Base-by-base conservation (phyloP, 2,113 vertebrate genomes). In the Opisthocomus hoazin region DNA sequence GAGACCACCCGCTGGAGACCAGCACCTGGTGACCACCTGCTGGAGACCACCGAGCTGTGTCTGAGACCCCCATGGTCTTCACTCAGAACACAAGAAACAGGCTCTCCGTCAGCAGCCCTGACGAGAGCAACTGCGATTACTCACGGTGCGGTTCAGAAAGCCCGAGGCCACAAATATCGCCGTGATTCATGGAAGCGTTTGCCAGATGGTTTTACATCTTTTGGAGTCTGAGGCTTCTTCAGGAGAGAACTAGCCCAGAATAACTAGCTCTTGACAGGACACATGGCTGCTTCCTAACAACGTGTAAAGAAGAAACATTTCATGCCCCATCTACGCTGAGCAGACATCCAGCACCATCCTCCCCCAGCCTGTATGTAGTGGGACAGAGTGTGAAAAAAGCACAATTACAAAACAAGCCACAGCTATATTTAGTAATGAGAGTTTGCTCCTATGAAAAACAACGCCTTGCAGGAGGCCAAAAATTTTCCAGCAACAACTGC, bases 141-240 rank as follows among this genome's bases (percentile, higher is more conserved):
- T 94, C 91, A 70, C 41, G 11, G 24, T 0, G 13, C 3, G 0
- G 82, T 24, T 93, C 93, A 50, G 29, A 95, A 84, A 82, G 81
- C 89, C 95, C 41, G 68, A 73, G 84, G 94, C 88, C 95, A 84
- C 91, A 81, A 89, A 92, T 90, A 92, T 20, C 80, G 86, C 65
- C 13, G 2, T 94, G 94, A 90, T 95, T 96, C 75, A 93, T 39
- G 66, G 66, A 11, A 12, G 50, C 57, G 50, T 63, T 95, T 53
- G 64, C 86, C 94, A 93, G 75, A 74, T 84, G 66, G 85, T 27
- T 78, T 79, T 58, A 45, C 68, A 5, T 66, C 74, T 73, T 95
- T 76, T 70, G 66, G 50, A 93, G 21, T 37, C 48, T 26, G 23
- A 68, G 21, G 23, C 27, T 79, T 57, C 57, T 58, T 83, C 19